phyloP scores from a whole-genome alignment of 1,140 invertebrate species.

The Condylostylus longicornis region DNA sequence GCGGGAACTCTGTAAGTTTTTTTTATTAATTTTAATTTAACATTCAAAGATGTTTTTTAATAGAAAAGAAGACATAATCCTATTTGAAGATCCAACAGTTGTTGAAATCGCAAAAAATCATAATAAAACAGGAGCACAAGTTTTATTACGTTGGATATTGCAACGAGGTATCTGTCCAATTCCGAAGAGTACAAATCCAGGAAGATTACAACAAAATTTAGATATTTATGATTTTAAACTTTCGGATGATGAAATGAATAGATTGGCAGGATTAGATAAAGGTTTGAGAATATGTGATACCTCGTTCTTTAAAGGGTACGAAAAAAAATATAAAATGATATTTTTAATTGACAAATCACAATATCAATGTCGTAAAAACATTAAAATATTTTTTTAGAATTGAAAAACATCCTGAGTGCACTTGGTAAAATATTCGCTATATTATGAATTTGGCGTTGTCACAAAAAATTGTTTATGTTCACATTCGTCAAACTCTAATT shows the following conservation, averaged over 20 bases:
- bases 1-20: slow-evolving; percentile 31
- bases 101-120: slow-evolving; percentile 50
- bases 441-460: no score
- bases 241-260: slow-evolving; percentile 36
- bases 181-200: slow-evolving; percentile 65
- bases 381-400: slow-evolving; percentile 32
- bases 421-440: no score
- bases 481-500: no score
- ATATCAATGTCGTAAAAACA: background rate
- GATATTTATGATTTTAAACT: slow-evolving; percentile 48
- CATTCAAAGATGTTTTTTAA: no score
- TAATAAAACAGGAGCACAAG: slow-evolving; percentile 57
- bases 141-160: slow-evolving; percentile 59
- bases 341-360: slow-evolving; percentile 1
- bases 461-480: no score
- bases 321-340: no score
- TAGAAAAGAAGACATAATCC: slow-evolving; percentile 40
- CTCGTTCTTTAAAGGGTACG: slow-evolving; percentile 36
- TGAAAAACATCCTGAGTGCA: slow-evolving; percentile 47
- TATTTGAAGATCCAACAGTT: slow-evolving; percentile 52
- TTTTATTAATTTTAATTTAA: no score
- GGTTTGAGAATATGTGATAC: slow-evolving; percentile 54
- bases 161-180: slow-evolving; percentile 60
- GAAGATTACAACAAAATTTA: slow-evolving; percentile 49
- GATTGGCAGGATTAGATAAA: slow-evolving; percentile 41